phyloP scores from a whole-genome alignment of 2,113 vertebrate species.

The human region DNA sequence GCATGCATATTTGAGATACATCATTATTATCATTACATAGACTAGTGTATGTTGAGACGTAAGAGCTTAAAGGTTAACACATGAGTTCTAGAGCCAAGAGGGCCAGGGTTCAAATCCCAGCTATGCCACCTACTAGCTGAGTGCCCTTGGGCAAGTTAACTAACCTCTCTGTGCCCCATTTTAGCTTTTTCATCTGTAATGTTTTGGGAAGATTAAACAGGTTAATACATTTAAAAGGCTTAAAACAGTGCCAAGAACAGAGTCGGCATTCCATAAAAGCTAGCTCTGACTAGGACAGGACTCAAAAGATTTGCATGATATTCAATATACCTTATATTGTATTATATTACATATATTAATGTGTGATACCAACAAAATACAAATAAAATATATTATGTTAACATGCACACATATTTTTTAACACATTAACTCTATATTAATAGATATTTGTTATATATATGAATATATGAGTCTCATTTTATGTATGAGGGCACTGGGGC shows the following conservation, averaged over 20 bases:
- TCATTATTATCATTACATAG: too few relatives aligned
- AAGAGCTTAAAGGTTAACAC: not conserved
- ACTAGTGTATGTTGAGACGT: not conserved
- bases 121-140: not conserved
- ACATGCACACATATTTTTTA: not conserved
- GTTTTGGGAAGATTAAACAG: not conserved
- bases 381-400: not conserved
- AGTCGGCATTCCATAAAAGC: not conserved
- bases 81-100: not conserved
- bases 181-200: not conserved
- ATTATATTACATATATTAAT: not conserved
- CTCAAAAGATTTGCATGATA: not conserved
- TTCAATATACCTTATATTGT: not conserved
- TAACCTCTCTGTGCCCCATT: not conserved
- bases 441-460: not conserved
- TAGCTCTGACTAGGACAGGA: not conserved
- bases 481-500: not conserved
- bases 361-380: not conserved
- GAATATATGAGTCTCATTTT: not conserved
- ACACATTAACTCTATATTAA: not conserved
- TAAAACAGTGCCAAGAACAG: not conserved
- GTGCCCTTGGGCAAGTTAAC: not conserved
- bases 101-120: not conserved
- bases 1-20: not conserved
- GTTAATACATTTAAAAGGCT: not conserved